Base-by-base conservation (phyloP, 1,140 invertebrate species). In the Drosophila nannoptera region DNA sequence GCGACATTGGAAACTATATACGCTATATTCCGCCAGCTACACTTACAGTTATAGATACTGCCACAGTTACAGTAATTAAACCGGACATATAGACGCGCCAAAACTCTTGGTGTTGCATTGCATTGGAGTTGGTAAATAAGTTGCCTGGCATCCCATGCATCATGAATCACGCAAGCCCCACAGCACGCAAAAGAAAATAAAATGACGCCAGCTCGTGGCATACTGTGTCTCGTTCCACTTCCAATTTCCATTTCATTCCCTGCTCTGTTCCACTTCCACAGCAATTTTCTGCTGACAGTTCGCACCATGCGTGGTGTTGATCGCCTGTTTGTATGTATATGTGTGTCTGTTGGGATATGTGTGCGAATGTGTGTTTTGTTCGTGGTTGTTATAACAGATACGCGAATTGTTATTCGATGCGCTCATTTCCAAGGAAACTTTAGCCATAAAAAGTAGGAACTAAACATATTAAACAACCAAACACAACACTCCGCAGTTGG, bases 361-460 rank as follows among this genome's bases (percentile, higher is more conserved):
- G 40, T 33, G 48, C 31, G 40, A 31, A 22, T 22, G 22, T 53
- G 58, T 50, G 36, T 31, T 2, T 35, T 32, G 29, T 33, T 61
- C 3, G 53, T 52, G 48, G 62, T 72, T 72, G 67, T 65, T 62
- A 75, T 83, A 75, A 75, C 50, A 82, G 71, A 69, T 82, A 70
- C 35, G 35, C 16, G 60, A 71, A 62, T 56, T 53, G 65, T 59
- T 63, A 74, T 71, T 66, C 61, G 64, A 70, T 70, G 68, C 62
- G 68, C 68, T 46, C 71, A 82, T 82, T 83, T 78, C 78, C 78
- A 83, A 84, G 78, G 78, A 83, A 83, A 83, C 78, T 83, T 83
- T 67, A 50, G 58, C 73, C 72, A 74, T 83, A 78, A 78, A 83
- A 61, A 14, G 46, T 53, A 64, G 59, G 50, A 75, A 73, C 55